These are phyloP conservation scores for Papilio xuthus DNA, from an alignment of 1,140 invertebrate species.

Conservation along the genomic window DNA sequence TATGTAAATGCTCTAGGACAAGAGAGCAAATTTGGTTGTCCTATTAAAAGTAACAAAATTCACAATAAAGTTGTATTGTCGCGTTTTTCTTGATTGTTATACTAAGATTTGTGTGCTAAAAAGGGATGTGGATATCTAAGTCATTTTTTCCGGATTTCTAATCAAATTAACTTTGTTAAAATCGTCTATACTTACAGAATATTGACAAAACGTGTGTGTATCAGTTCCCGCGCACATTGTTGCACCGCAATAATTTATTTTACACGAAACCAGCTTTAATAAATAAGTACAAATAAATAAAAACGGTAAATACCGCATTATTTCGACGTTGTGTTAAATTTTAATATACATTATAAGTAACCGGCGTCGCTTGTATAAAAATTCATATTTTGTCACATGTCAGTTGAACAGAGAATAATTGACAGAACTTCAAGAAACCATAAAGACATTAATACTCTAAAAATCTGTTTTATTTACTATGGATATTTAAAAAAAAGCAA, in stretches of 20 bases:
- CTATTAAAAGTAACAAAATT: too few relatives aligned
- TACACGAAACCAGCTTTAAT: conserved; percentile 14
- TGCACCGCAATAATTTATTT: conserved; percentile 66
- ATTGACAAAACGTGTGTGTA: conserved; percentile 66
- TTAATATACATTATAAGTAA: neutral
- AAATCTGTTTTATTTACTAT: neutral
- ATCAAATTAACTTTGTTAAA: neutral
- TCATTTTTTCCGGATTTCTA: neutral
- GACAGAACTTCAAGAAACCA: neutral
- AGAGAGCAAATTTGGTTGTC: too few relatives aligned
- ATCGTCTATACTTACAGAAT: conserved; percentile 52
- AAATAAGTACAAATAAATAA: neutral
- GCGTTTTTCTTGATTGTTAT: neutral
- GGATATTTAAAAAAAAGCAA: too few relatives aligned
- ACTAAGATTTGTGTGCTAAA: neutral
- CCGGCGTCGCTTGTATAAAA: conserved; percentile 6
- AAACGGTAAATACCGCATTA: conserved; percentile 46
- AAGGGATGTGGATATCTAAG: neutral
- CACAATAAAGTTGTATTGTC: too few relatives aligned
- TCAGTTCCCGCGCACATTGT: conserved; percentile 64
- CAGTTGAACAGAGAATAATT: conserved; percentile 9
- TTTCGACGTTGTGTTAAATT: conserved; percentile 34
- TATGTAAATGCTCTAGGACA: too few relatives aligned
- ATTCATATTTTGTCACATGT: neutral
- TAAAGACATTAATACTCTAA: neutral